Percentiles rank a stretch among this genome's conserved stretches.
Evolutionary conservation across 2,113 vertebrate genomes (phyloP).

Genomic region (Hemiscyllium ocellatum): DNA sequence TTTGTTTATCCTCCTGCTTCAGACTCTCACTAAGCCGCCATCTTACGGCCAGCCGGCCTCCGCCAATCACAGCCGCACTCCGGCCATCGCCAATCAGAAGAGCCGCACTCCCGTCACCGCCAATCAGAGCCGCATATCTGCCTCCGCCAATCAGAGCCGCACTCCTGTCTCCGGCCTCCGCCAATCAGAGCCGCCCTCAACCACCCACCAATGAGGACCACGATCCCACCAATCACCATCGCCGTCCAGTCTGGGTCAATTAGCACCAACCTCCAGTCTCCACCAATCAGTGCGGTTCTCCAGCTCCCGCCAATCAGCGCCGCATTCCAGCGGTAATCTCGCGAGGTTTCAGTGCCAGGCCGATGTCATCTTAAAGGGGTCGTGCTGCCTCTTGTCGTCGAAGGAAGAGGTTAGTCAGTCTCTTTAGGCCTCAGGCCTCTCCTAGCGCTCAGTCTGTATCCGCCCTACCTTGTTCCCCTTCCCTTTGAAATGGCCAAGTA

Average conservation of each 20-base stretch:
- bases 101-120: neutral
- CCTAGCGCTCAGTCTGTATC: neutral
- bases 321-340: slow-evolving; percentile 56
- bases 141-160: slow-evolving; percentile 36
- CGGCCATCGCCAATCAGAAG: slow-evolving; percentile 49
- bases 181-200: neutral
- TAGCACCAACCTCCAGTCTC: no score
- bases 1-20: slow-evolving; percentile 62
- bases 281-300: neutral
- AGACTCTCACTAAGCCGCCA: slow-evolving; percentile 81
- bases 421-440: neutral
- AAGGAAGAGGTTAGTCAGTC: neutral
- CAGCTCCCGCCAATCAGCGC: neutral
- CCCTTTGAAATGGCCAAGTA: no score
- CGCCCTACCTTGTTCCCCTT: no score
- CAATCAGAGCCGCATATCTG: neutral
- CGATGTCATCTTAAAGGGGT: no score
- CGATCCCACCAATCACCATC: slow-evolving; percentile 54
- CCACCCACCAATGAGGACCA: slow-evolving; percentile 55
- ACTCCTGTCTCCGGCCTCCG: neutral
- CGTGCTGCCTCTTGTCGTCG: no score
- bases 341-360: slow-evolving; percentile 40
- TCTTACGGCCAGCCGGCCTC: slow-evolving; percentile 72
- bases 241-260: neutral
- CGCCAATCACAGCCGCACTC: slow-evolving; percentile 62